Conservation (phyloP, 2,797 vertebrate genomes). For the Trachurus trachurus region DNA sequence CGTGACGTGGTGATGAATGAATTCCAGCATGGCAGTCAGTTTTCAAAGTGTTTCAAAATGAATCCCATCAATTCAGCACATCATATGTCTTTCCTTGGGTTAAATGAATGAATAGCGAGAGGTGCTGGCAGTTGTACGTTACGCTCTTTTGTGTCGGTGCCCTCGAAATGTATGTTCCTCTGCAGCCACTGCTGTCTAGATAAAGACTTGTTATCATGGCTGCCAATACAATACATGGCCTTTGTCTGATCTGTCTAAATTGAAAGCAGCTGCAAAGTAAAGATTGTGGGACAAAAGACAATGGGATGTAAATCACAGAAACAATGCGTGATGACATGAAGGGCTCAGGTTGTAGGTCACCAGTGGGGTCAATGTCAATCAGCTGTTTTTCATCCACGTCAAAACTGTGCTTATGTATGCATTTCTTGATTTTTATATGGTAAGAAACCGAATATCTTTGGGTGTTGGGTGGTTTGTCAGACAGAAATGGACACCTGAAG, state of each 20-base stretch:
- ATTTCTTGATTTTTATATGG: background rate
- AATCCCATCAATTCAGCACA: constrained; percentile 43
- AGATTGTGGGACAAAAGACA: constrained; percentile 48
- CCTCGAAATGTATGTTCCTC: background rate
- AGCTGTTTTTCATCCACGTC: background rate
- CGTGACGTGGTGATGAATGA: constrained; percentile 36
- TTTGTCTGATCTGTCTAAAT: constrained; percentile 47
- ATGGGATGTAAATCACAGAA: constrained; percentile 47
- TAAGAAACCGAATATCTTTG: background rate
- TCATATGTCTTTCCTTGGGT: background rate
- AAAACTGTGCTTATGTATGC: background rate
- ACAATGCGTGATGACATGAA: background rate
- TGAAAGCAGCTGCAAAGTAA: constrained; percentile 34
- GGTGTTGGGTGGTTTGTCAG: background rate
- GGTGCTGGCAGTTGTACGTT: background rate
- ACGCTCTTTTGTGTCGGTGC: background rate
- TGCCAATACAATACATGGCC: constrained; percentile 15
- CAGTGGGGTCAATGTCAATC: constrained; percentile 11
- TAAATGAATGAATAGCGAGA: background rate
- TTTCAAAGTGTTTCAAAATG: constrained; percentile 37
- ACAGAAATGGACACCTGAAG: background rate
- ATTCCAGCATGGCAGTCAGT: constrained; percentile 22
- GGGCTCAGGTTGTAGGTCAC: constrained; percentile 5
- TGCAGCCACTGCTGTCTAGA: constrained; percentile 21
- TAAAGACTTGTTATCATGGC: constrained; percentile 50